Evolutionary conservation across 1,140 invertebrate genomes (phyloP).

Genomic region (Drosophila simulans): DNA sequence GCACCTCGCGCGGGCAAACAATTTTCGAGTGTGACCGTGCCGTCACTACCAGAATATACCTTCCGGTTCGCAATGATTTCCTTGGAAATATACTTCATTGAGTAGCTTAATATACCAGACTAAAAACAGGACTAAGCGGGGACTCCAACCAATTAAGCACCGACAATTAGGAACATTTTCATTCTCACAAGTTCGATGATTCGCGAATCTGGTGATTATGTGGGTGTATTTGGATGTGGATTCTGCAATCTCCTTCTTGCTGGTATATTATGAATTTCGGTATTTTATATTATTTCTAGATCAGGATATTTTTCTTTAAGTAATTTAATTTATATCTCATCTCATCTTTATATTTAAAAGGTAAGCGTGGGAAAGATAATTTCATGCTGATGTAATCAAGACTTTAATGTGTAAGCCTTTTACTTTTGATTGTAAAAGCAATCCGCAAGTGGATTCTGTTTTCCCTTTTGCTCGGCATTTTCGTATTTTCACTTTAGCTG

Average conservation of each 20-base stretch:
- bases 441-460: constrained; percentile 20
- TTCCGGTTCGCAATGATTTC: not conserved
- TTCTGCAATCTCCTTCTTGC: constrained; percentile 5
- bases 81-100: not conserved
- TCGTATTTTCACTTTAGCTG: constrained; percentile 64
- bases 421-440: constrained; percentile 17
- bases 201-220: not conserved
- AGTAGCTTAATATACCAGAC: not conserved
- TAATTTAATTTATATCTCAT: not conserved
- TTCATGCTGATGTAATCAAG: not conserved
- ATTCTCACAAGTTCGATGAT: constrained; percentile 10
- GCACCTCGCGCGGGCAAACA: constrained; percentile 15
- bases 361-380: not conserved
- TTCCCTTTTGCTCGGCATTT: constrained; percentile 44
- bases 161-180: not conserved
- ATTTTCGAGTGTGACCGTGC: constrained; percentile 5
- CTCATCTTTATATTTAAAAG: not conserved
- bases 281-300: not conserved
- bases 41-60: not conserved
- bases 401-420: not conserved
- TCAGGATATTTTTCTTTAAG: not conserved
- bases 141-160: not conserved
- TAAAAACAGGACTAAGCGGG: not conserved
- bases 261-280: not conserved
- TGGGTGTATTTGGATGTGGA: constrained; percentile 39